Evolutionary conservation across 2,113 vertebrate species (phyloP), one percentile per base, ranked within the genome.

Genomic region (Protobothrops flavoviridis): DNA sequence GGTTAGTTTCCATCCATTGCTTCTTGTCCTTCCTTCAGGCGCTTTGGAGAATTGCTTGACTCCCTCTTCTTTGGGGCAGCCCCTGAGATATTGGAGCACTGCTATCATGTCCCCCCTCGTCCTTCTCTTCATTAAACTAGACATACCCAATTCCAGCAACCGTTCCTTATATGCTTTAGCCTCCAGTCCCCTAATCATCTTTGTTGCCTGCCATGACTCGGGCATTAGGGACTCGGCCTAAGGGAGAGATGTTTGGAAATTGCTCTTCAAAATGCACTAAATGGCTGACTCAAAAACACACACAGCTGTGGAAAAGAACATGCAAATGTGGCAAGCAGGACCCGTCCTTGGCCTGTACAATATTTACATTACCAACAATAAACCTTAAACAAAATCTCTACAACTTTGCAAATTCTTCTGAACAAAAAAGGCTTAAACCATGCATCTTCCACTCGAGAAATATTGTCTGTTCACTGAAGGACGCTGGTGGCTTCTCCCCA

Each of bases 251-350:
- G 61, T 13, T 69, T 69, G 26, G 69, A 74, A 20, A 74, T 0
- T 39, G 15, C n/a, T 74, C 69, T 39, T 59, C 29, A 24, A 4
- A 3, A 8, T 9, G 1, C 29, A 85, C 74, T 48, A 81, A 50
- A 85, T 33, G 81, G 43, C 29, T 39, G 52, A 59, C 33, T 56
- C 64, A 50, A 39, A 50, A 55, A 43, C 85, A 59, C 43, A 90
- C 23, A 90, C 17, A 3, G 45, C 10, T 85, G 85, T 33, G 69
- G 92, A 85, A 89, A 89, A 85, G 59, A 26, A 1, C 53, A 93
- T 93, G 88, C 92, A 93, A 93, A 93, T 93, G 21, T 3, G 33
- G 6, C 29, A 33, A 90, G 23, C 52, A 59, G 45, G 56, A 88
- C 26, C 20, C 21, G 53, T 57, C 15, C 39, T 12, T 33, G 20